Evolutionary conservation across 2,888 invertebrate species (phyloP), one percentile per base, ranked within the genome.

Genomic region (Unio delphinus): DNA sequence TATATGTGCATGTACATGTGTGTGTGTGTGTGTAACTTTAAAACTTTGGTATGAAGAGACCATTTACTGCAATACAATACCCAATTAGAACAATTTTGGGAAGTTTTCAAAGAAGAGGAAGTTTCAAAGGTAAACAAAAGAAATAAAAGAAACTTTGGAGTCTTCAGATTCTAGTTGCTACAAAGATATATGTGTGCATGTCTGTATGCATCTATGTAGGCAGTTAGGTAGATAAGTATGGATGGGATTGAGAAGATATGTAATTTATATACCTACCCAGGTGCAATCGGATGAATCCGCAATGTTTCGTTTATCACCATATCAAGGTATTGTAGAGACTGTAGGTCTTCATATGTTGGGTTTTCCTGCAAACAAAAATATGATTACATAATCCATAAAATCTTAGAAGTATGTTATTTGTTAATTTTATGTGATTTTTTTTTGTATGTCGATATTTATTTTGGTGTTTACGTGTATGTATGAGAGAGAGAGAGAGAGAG

Each of bases 221-320:
- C 34, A 34, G 34, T 3, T 7, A 45, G 11, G 11, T 11, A 11
- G 45, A 11, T 45, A 45, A 11, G 45, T 11, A 5, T 6, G 34
- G 34, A 7, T 34, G 34, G 34, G 34, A 7, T 34, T 34, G 7
- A 34, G 7, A 34, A 34, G 34, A 28, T 60, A 45, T 30, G 26
- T 2, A 61, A 28, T n/a, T 17, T 55, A 17, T 15, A 11, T 11
- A 68, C 82, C 65, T 73, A 83, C 82, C 83, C 83, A 3, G 83
- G 83, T 4, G 81, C 80, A 23, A 81, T 74, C 0, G 83, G 82
- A 56, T 78, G 79, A 2, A 78, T 54, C 54, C 83, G 68, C 11
- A 76, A 68, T 55, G 80, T 76, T 67, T 83, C 83, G 8, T 73
- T 65, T 28, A 81, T 75, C 0, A 82, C 70, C 74, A 74, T 79